phyloP scores from a whole-genome alignment of 2,888 invertebrate species.

The Polyommatus iphigenia region DNA sequence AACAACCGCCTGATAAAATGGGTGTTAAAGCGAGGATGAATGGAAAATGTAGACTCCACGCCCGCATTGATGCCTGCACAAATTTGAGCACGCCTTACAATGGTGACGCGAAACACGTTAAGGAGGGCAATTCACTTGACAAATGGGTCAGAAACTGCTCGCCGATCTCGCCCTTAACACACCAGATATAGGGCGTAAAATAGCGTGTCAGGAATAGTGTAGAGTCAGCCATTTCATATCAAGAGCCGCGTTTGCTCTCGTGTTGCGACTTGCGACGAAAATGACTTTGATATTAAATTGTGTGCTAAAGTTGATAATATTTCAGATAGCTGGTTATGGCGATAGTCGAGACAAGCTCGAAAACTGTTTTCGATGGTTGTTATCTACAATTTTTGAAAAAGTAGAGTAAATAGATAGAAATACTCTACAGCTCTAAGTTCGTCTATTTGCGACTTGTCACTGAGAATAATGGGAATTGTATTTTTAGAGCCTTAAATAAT shows the following conservation, averaged over 20 bases:
- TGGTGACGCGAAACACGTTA: slow-evolving; percentile 34
- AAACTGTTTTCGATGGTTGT: neutral
- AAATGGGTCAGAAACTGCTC: slow-evolving; percentile 26
- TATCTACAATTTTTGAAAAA: neutral
- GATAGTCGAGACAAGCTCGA: neutral
- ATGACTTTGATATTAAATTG: slow-evolving; percentile 31
- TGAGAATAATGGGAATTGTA: too few relatives aligned
- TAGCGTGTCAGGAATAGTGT: neutral
- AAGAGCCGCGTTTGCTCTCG: slow-evolving; percentile 25
- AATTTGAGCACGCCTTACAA: slow-evolving; percentile 30
- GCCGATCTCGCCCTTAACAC: slow-evolving; percentile 3
- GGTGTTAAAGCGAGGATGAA: slow-evolving; percentile 6
- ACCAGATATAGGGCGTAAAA: neutral
- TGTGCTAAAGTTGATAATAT: slow-evolving; percentile 30
- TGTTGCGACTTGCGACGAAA: slow-evolving; percentile 29
- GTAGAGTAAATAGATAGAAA: too few relatives aligned
- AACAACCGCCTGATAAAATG: neutral
- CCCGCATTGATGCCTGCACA: slow-evolving; percentile 28
- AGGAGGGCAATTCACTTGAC: slow-evolving; percentile 35
- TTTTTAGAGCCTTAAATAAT: too few relatives aligned
- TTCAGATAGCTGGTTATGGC: slow-evolving; percentile 1
- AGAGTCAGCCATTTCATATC: slow-evolving; percentile 32
- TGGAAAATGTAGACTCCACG: neutral
- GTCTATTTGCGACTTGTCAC: too few relatives aligned
- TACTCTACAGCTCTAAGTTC: too few relatives aligned